phyloP scores from a whole-genome alignment of 2,113 vertebrate species.

The Clarias magur region DNA sequence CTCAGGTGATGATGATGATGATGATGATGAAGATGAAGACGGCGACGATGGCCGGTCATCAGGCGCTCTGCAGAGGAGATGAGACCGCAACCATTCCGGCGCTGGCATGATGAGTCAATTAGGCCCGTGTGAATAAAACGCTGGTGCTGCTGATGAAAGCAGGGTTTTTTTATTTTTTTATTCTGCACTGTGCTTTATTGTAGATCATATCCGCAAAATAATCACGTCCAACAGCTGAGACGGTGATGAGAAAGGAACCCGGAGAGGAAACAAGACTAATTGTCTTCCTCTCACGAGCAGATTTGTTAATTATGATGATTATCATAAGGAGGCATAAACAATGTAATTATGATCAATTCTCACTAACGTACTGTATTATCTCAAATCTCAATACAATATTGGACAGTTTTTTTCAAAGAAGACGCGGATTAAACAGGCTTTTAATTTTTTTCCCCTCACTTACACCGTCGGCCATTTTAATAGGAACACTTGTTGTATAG shows the following conservation, averaged over 20 bases:
- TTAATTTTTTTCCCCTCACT: too few relatives aligned
- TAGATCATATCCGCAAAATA: not conserved
- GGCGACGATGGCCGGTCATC: slow-evolving; percentile 57
- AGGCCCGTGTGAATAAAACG: not conserved
- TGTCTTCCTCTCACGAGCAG: not conserved
- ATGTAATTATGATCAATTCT: not conserved
- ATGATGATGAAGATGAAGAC: too few relatives aligned
- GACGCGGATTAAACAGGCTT: too few relatives aligned
- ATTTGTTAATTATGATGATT: not conserved
- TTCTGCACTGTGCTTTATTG: not conserved
- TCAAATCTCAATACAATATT: not conserved
- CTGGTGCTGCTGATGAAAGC: not conserved
- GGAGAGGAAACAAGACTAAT: slow-evolving; percentile 46
- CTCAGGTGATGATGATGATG: slow-evolving; percentile 42
- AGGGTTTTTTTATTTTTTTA: not conserved
- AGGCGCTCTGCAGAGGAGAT: slow-evolving; percentile 59
- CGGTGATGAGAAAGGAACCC: not conserved
- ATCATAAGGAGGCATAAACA: not conserved
- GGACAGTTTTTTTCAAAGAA: not conserved
- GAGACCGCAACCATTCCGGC: slow-evolving; percentile 58
- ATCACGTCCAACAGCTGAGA: not conserved
- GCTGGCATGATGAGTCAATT: slow-evolving; percentile 60
- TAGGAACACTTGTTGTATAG: too few relatives aligned
- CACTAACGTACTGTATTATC: not conserved
- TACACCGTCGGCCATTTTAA: too few relatives aligned